phyloP scores from a whole-genome alignment of 2,797 vertebrate species.

The Aplochiton taeniatus region DNA sequence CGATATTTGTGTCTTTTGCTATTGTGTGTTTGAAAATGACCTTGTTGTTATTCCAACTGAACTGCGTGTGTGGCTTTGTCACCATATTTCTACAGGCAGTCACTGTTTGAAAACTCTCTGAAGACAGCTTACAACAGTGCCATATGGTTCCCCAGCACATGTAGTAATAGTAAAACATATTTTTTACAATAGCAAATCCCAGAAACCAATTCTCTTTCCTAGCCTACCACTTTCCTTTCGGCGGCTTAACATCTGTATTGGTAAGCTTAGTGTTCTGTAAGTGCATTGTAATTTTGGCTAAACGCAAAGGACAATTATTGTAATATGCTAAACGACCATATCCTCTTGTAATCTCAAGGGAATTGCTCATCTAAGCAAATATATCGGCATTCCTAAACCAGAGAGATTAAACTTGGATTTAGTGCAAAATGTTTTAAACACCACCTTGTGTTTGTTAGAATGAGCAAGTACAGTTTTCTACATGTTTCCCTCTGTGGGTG shows the following conservation, averaged over 20 bases:
- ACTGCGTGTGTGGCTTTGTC: slow-evolving; percentile 4
- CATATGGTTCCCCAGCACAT: slow-evolving; percentile 47
- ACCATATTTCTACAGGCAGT: slow-evolving; percentile 26
- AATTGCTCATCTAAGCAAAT: slow-evolving; percentile 39
- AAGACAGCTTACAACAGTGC: slow-evolving; percentile 26
- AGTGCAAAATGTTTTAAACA: slow-evolving; percentile 64
- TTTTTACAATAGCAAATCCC: slow-evolving; percentile 14
- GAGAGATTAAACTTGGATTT: slow-evolving; percentile 39
- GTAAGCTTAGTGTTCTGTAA: slow-evolving; percentile 21
- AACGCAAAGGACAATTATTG: slow-evolving; percentile 19
- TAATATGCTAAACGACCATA: slow-evolving; percentile 26
- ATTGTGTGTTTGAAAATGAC: slow-evolving; percentile 9
- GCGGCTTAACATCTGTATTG: slow-evolving; percentile 30
- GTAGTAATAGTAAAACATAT: slow-evolving; percentile 37
- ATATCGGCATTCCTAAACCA: slow-evolving; percentile 34
- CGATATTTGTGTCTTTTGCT: slow-evolving; percentile 16
- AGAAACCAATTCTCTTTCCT: no score
- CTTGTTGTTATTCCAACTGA: slow-evolving; percentile 13
- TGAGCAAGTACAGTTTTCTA: slow-evolving; percentile 44
- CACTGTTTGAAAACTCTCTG: slow-evolving; percentile 29
- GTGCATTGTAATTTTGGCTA: slow-evolving; percentile 25
- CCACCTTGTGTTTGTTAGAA: slow-evolving; percentile 44
- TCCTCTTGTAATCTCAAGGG: slow-evolving; percentile 29
- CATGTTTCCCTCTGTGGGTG: slow-evolving; percentile 51
- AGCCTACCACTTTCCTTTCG: slow-evolving; percentile 6